Base-by-base conservation (phyloP, 2,797 vertebrate genomes). In the Craterocephalus amniculus region DNA sequence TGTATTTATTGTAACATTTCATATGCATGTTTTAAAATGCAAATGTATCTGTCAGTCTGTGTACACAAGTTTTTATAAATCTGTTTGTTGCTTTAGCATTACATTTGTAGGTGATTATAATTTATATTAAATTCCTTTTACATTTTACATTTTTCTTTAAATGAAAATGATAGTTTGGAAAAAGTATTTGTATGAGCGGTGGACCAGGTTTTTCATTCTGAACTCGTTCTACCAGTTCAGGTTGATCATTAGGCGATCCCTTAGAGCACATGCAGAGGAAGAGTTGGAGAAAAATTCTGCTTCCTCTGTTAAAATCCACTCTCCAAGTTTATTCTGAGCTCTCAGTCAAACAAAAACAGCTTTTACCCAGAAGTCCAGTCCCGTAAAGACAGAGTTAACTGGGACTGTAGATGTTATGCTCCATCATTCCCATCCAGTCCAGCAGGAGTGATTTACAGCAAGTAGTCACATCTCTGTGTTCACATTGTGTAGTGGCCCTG, bases 331-430 rank as follows among this genome's bases (percentile, higher is more conserved):
- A 11, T 24, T 49, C n/a, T 49, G 20, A 49, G 10, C 10, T 49
- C 40, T 43, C 16, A 43, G 4, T 54, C 51, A 31, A 40, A 65
- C 29, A 65, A 65, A 65, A n/a, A 8, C 29, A 18, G 3, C 29
- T n/a, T 35, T 52, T 10, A 27, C 26, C 9, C 18, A 26, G 24
- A 6, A 18, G 14, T 29, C 2, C 13, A 18, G 54, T 13, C 31
- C 16, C 18, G 18, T 35, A 18, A 54, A 64, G 54, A 38, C 24
- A 27, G 36, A 55, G 24, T 40, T 40, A 55, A 65, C 32, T 55
- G 35, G 51, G 43, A 66, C 26, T 66, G 52, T 56, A 56, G 55
- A 29, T 56, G 55, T 65, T 29, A 51, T 55, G 34, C 55, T 34
- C 22, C 51, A 34, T 64, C 62, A 12, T 54, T 54, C 36, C 32